These are phyloP conservation scores for Halisarca cf. caerulea DNA, from an alignment of 37 sponge, comb jelly and placozoan species.

Conservation along the genomic window DNA sequence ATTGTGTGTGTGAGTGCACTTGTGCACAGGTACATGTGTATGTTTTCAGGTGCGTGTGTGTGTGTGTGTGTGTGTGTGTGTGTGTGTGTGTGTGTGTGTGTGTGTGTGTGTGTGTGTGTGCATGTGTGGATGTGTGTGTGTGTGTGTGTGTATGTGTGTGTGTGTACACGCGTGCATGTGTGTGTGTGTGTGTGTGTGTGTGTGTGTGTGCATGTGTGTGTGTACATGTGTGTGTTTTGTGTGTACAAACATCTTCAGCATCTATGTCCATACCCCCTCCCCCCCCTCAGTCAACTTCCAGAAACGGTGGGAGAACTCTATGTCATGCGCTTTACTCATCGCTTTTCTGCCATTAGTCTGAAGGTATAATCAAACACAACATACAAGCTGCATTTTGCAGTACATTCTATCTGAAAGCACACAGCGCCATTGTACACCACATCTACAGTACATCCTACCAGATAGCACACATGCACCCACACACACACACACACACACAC, in stretches of 20 bases:
- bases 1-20: neutral
- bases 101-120: neutral
- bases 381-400: too few species aligned
- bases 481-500: too few species aligned
- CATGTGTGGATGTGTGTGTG: too few species aligned
- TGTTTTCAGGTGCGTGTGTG: too few species aligned
- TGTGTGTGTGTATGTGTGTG: neutral
- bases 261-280: neutral
- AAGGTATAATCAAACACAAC: slow-evolving; percentile 43
- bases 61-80: neutral
- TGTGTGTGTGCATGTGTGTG: neutral
- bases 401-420: too few species aligned
- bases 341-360: slow-evolving; percentile 55
- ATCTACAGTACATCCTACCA: too few species aligned
- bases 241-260: neutral
- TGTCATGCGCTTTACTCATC: slow-evolving; percentile 62
- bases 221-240: too few species aligned
- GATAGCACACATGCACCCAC: too few species aligned
- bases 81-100: neutral
- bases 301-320: slow-evolving; percentile 71
- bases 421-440: too few species aligned
- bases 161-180: neutral
- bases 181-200: neutral
- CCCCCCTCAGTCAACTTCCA: slow-evolving; percentile 50
- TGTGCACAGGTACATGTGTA: neutral